Base-by-base conservation (phyloP, 1,140 invertebrate genomes). In the Drosophila funebris region DNA sequence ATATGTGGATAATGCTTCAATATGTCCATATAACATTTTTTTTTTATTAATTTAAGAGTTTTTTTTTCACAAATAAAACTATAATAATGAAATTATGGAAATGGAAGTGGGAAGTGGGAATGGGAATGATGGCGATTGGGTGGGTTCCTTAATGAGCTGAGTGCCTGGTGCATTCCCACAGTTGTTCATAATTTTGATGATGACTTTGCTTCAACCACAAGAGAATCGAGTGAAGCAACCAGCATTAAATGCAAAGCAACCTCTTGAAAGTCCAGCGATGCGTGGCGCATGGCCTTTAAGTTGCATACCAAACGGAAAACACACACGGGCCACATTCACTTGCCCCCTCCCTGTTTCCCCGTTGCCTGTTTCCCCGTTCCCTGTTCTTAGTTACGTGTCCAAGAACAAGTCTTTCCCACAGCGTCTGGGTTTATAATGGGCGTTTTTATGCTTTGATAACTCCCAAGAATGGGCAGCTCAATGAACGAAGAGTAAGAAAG, bases 371-470 rank as follows among this genome's bases (percentile, higher is more conserved):
- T 20, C 18, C 4, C 13, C 6, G 20, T 16, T 37, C 13, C 9
- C 44, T 11, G 60, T 18, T 43, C 2, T 11, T 4, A 8, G 4
- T 41, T 16, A 4, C 14, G 31, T 33, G 31, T 11, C 20, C 43
- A 14, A 27, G 29, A 58, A 52, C 70, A 68, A 69, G 70, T 73
- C 64, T 78, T 78, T 78, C 72, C 62, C 80, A 76, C 80, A 76
- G 54, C 41, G 41, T 41, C 29, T 36, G 69, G 43, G 33, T 60
- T 64, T 36, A 60, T 81, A 85, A 85, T 85, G 77, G 79, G 82
- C 82, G 83, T 87, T 85, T 85, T 87, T 69, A 85, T 85, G 81
- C 82, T 82, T 76, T 64, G 82, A 78, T 87, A 78, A 68, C 56
- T 73, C 36, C 39, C 36, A 50, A 43, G 48, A n/a, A 46, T 39